Percentiles rank a stretch among this genome's conserved stretches.
Conservation (phyloP, 2,113 vertebrate genomes). For the Chloropsis cyanopogon region DNA sequence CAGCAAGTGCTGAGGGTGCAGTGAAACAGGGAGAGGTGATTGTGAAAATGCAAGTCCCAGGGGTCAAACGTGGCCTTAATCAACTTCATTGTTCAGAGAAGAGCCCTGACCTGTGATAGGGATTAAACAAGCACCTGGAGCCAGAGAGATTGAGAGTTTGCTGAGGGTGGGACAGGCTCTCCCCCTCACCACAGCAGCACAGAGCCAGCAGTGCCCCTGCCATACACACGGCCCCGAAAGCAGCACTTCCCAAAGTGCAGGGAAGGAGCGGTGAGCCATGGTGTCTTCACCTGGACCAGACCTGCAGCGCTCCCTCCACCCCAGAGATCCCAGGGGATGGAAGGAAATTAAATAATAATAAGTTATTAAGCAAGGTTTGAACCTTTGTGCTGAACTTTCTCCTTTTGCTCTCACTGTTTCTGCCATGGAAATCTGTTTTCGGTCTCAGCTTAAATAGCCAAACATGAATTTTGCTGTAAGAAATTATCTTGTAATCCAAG, state of each 20-base stretch:
- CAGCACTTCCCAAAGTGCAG: background rate
- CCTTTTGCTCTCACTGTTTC: background rate
- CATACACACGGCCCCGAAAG: background rate
- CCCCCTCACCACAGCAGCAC: background rate
- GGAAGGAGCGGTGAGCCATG: background rate
- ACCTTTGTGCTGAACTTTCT: constrained; percentile 15
- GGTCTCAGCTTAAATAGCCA: background rate
- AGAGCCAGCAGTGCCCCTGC: background rate
- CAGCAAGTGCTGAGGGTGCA: background rate
- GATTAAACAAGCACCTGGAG: background rate
- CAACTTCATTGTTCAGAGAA: background rate
- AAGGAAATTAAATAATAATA: background rate
- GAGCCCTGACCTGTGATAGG: background rate
- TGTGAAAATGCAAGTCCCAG: background rate
- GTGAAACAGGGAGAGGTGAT: background rate
- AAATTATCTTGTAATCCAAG: constrained; percentile 13
- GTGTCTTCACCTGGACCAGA: background rate
- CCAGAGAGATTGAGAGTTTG: background rate
- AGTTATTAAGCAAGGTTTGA: background rate
- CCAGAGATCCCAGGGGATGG: background rate
- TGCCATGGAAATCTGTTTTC: background rate
- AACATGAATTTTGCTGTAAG: background rate
- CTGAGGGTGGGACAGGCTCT: background rate
- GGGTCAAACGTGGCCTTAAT: background rate
- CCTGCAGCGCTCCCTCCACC: background rate